Evolutionary conservation across 2,888 invertebrate species (phyloP).

Genomic region (Carcina quercana): DNA sequence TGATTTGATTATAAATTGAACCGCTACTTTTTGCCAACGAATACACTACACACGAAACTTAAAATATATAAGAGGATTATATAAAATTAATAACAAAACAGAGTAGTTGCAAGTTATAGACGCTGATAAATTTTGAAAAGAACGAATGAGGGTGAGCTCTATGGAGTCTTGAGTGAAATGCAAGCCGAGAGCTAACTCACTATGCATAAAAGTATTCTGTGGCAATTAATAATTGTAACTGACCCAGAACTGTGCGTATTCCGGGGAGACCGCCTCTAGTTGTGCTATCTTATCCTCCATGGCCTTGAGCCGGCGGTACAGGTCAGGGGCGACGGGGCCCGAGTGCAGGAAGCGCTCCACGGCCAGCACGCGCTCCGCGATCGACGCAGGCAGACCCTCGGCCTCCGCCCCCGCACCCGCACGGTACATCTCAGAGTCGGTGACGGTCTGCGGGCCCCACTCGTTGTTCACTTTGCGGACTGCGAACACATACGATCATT

Average conservation of each 20-base stretch:
- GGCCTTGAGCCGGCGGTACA: conserved; percentile 80
- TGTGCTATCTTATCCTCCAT: conserved; percentile 84
- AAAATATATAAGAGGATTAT: too few species aligned
- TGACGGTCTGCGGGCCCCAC: conserved; percentile 78
- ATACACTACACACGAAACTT: too few species aligned
- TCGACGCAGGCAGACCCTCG: conserved; percentile 57
- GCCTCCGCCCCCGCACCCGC: conserved; percentile 17
- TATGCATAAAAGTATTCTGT: too few species aligned
- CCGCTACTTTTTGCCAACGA: too few species aligned
- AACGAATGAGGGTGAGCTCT: too few species aligned
- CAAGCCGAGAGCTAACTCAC: too few species aligned
- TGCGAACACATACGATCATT: too few species aligned
- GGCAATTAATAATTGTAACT: conserved; percentile 11
- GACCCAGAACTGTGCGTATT: conserved; percentile 80
- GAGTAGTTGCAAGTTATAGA: too few species aligned
- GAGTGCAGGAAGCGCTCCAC: conserved; percentile 78
- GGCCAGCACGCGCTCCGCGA: conserved; percentile 79
- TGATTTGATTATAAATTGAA: too few species aligned
- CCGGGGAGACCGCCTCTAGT: conserved; percentile 86
- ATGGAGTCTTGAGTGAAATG: too few species aligned
- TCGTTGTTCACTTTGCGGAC: conserved; percentile 82
- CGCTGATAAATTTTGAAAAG: too few species aligned
- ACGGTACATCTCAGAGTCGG: conserved; percentile 19
- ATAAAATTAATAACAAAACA: too few species aligned
- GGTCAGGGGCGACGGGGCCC: conserved; percentile 73